These are phyloP conservation scores for Aethina tumida DNA, from an alignment of 1,140 invertebrate genomes.

Conservation along the genomic window DNA sequence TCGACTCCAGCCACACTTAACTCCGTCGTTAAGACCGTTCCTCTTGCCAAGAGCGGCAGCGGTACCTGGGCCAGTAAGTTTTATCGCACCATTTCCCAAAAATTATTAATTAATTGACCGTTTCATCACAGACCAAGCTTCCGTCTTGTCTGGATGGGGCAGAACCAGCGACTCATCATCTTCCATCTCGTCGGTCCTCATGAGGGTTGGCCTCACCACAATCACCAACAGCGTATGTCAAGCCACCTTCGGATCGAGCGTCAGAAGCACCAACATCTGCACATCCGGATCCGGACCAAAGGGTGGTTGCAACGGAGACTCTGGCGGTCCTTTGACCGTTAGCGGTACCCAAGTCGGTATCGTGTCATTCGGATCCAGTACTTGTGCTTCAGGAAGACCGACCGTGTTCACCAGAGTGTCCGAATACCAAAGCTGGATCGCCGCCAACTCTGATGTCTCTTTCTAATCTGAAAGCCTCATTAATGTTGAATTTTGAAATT, in stretches of 20 bases:
- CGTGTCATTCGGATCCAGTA: conserved; percentile 38
- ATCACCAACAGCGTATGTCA: background rate
- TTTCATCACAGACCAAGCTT: too few species aligned
- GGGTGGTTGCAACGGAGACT: conserved; percentile 35
- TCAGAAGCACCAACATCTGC: background rate
- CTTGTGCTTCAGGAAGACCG: conserved; percentile 35
- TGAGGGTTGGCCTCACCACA: background rate
- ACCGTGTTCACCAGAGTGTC: conserved; percentile 35
- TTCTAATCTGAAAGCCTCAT: too few species aligned
- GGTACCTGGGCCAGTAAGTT: too few species aligned
- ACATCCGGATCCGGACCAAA: background rate
- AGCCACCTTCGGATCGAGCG: background rate
- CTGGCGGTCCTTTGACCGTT: conserved; percentile 43
- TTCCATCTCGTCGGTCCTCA: background rate
- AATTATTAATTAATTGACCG: too few species aligned
- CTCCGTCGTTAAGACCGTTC: background rate
- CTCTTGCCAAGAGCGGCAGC: conserved; percentile 8
- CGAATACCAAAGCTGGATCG: conserved; percentile 25
- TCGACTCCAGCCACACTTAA: background rate
- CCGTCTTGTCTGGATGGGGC: conserved; percentile 12
- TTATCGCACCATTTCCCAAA: conserved; percentile 2
- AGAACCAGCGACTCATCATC: background rate
- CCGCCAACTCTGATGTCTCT: too few species aligned
- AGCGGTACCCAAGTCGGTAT: conserved; percentile 36
- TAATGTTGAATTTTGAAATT: too few species aligned